These are phyloP conservation scores for Malurus splendens DNA, from an alignment of 2,797 vertebrate genomes.

Conservation along the genomic window DNA sequence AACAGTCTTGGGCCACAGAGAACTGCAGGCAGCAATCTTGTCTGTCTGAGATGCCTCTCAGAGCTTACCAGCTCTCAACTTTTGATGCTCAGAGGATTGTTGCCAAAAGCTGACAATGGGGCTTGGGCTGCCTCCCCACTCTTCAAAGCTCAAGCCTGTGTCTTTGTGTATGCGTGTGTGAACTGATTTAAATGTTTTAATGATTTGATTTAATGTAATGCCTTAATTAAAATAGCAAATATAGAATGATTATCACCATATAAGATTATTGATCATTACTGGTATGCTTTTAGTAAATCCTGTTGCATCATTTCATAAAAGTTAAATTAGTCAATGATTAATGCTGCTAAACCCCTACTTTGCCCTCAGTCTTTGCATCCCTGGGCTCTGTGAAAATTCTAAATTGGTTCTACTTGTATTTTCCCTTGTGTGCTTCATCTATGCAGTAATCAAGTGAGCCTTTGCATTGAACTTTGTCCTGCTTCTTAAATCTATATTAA, in stretches of 20 bases:
- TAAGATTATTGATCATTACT: not conserved
- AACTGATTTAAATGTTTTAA: not conserved
- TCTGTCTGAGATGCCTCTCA: not conserved
- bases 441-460: not conserved
- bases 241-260: not conserved
- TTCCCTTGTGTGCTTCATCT: not conserved
- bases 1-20: not conserved
- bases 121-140: not conserved
- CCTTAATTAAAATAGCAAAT: not conserved
- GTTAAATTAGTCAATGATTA: not conserved
- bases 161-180: not conserved
- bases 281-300: not conserved
- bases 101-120: not conserved
- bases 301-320: not conserved
- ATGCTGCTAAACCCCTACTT: not conserved
- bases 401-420: not conserved
- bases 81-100: not conserved
- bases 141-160: not conserved
- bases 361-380: not conserved
- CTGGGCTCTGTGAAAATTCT: not conserved
- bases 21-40: accelerated
- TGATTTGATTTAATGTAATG: no score
- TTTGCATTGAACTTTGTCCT: accelerated
- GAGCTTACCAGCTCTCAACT: not conserved
- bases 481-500: not conserved